Evolutionary conservation across 2,797 vertebrate species (phyloP).

Genomic region (Sebastes elongatus): DNA sequence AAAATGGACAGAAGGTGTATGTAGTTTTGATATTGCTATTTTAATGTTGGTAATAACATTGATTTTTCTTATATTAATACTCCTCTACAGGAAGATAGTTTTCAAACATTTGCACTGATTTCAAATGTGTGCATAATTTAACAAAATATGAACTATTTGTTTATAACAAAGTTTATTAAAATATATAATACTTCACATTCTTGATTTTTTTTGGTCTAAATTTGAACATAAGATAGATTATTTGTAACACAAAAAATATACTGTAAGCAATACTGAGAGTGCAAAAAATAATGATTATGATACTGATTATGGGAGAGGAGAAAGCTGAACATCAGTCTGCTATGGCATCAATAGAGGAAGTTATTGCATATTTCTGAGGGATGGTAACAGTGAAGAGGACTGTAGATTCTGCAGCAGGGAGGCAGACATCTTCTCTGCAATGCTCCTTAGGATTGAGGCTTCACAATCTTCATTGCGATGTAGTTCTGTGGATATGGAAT

Average conservation of each 20-base stretch:
- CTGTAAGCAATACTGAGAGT: conserved; percentile 19
- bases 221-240: neutral
- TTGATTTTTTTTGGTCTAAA: neutral
- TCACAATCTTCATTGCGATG: conserved; percentile 87
- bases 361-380: conserved; percentile 14
- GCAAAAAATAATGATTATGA: conserved; percentile 9
- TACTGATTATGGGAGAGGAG: neutral
- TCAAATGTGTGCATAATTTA: neutral
- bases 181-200: conserved; percentile 2
- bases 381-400: neutral
- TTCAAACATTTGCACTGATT: neutral
- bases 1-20: neutral
- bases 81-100: neutral
- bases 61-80: neutral
- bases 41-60: neutral
- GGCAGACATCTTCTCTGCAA: neutral
- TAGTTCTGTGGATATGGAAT: conserved; percentile 77
- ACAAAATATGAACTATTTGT: neutral
- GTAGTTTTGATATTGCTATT: neutral
- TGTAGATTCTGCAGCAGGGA: neutral
- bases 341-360: conserved; percentile 3
- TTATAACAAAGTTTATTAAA: conserved; percentile 12
- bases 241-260: neutral
- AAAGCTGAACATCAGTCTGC: neutral
- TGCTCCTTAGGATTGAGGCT: conserved; percentile 68